Conservation (phyloP, 2,113 vertebrate genomes). For the Pachycephala philippinensis region DNA sequence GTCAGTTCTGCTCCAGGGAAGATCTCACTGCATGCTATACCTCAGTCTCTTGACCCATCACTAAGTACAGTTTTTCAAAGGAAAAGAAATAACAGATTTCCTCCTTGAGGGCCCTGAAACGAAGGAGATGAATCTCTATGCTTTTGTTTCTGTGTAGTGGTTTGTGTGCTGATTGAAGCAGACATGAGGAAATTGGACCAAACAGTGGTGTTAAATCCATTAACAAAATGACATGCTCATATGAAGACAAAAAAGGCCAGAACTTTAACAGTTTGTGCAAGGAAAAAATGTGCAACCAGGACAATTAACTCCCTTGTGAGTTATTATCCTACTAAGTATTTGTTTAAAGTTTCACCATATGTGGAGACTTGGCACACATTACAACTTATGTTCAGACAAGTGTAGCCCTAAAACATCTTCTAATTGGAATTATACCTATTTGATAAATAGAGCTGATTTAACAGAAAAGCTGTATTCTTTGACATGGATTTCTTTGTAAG, state of each 20-base stretch:
- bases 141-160: neutral
- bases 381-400: slow-evolving; percentile 42
- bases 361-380: slow-evolving; percentile 23
- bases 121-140: slow-evolving; percentile 17
- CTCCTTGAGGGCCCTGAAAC: slow-evolving; percentile 10
- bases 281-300: slow-evolving; percentile 49
- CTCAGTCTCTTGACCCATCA: neutral
- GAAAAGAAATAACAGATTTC: slow-evolving; percentile 20
- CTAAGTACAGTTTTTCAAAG: slow-evolving; percentile 21
- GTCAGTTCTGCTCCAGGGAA: neutral
- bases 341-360: slow-evolving; percentile 69
- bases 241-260: slow-evolving; percentile 37
- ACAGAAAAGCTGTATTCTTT: neutral
- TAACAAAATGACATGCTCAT: slow-evolving; percentile 54
- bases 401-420: slow-evolving; percentile 17
- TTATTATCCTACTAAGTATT: slow-evolving; percentile 56
- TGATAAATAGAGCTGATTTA: neutral
- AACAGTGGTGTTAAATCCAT: slow-evolving; percentile 75
- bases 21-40: neutral
- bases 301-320: slow-evolving; percentile 58
- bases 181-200: slow-evolving; percentile 71
- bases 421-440: slow-evolving; percentile 6
- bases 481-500: neutral
- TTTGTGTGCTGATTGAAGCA: slow-evolving; percentile 58
- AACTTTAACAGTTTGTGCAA: slow-evolving; percentile 60